A percentile compares a stretch with the other conserved stretches of the same genome.
phyloP scores from a whole-genome alignment of 2,113 vertebrate species.

The Menura novaehollandiae region DNA sequence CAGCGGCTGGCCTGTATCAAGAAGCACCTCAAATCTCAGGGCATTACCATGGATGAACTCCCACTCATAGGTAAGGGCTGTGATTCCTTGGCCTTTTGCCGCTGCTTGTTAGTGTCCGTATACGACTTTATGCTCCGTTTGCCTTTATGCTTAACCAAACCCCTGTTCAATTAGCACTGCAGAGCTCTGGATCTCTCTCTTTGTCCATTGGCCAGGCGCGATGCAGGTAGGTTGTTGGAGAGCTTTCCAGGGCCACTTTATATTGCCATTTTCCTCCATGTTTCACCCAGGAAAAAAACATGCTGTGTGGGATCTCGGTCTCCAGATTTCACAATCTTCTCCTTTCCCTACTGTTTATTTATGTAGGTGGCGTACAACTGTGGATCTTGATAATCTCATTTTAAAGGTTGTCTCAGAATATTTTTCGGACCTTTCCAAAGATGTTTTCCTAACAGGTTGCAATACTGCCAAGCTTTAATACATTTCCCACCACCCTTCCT shows the following conservation, averaged over 20 bases:
- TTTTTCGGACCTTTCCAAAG: neutral
- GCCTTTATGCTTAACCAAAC: neutral
- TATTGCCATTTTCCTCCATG: neutral
- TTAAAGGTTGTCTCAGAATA: neutral
- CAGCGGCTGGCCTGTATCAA: slow-evolving; percentile 98
- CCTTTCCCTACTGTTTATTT: neutral
- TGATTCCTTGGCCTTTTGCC: neutral
- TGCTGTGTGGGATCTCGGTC: fast-evolving
- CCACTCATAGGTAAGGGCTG: slow-evolving; percentile 93
- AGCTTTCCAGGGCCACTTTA: neutral
- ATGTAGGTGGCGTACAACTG: neutral
- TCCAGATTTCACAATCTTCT: neutral
- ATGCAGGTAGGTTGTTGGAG: neutral
- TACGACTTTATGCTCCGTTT: neutral
- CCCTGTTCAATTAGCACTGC: neutral
- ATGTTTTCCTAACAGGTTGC: neutral
- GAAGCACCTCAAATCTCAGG: slow-evolving; percentile 99
- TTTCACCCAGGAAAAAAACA: neutral
- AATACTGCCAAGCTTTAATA: neutral
- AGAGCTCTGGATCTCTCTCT: neutral
- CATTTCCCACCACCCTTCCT: neutral
- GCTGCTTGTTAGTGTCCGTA: neutral
- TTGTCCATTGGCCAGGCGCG: neutral
- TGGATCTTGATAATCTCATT: neutral
- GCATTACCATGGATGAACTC: slow-evolving; percentile 98